Evolutionary conservation across 2,888 invertebrate species (phyloP).

Genomic region (Plagodis dolabraria): DNA sequence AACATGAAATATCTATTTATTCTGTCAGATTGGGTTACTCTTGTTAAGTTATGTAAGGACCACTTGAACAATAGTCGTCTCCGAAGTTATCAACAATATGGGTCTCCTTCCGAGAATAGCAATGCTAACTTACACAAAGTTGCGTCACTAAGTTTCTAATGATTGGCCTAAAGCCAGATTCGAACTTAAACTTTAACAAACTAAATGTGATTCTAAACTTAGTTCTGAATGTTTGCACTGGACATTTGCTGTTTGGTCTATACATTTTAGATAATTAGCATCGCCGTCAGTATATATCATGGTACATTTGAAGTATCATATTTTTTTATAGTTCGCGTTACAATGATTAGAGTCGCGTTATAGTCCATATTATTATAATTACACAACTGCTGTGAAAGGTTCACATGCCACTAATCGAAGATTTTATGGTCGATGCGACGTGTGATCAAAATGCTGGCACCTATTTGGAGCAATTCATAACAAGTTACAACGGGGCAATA

Average conservation of each 20-base stretch:
- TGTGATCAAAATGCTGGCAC: too few relatives aligned
- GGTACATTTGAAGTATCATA: too few relatives aligned
- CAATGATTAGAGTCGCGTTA: too few relatives aligned
- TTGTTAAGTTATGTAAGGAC: constrained; percentile 15
- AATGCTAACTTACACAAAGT: constrained; percentile 33
- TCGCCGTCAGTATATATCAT: too few relatives aligned
- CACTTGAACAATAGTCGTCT: constrained; percentile 21
- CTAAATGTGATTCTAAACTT: constrained; percentile 14
- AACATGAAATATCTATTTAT: too few relatives aligned
- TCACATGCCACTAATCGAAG: too few relatives aligned
- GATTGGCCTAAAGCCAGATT: constrained; percentile 35
- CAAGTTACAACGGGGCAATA: too few relatives aligned
- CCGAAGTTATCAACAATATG: constrained; percentile 20
- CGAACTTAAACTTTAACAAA: constrained; percentile 22
- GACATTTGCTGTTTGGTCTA: constrained; percentile 17
- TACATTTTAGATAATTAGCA: neutral
- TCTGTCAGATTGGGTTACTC: neutral
- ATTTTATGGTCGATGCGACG: too few relatives aligned
- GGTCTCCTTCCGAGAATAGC: constrained; percentile 28
- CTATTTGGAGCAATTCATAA: too few relatives aligned
- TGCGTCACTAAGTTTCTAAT: constrained; percentile 34
- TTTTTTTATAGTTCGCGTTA: too few relatives aligned
- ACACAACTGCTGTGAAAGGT: too few relatives aligned
- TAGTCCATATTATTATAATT: too few relatives aligned
- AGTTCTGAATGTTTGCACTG: constrained; percentile 28